phyloP scores from a whole-genome alignment of 2,888 invertebrate genomes.

The Heliconius aoede region DNA sequence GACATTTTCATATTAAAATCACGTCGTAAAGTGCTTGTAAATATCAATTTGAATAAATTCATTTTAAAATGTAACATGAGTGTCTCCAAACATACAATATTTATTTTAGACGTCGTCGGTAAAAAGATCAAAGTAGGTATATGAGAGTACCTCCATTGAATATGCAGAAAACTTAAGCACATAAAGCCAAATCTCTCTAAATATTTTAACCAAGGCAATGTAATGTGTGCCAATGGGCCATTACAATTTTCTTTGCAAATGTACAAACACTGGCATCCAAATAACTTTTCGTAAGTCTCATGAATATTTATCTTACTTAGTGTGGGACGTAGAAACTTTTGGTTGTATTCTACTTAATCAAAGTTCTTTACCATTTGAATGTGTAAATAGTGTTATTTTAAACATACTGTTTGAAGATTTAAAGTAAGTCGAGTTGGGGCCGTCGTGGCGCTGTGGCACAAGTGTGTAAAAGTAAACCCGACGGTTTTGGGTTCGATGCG shows the following conservation, averaged over 20 bases:
- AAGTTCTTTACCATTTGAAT: conserved; percentile 61
- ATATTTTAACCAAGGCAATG: conserved; percentile 33
- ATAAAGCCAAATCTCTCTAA: conserved; percentile 34
- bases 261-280: conserved; percentile 74
- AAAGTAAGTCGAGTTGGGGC: neutral
- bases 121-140: conserved; percentile 16
- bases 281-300: conserved; percentile 79
- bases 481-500: neutral
- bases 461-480: neutral
- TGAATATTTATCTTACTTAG: conserved; percentile 81
- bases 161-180: conserved; percentile 15
- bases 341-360: conserved; percentile 80
- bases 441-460: neutral
- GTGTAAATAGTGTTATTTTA: conserved; percentile 22
- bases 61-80: conserved; percentile 2
- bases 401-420: conserved; percentile 7
- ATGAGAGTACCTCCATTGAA: neutral
- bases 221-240: conserved; percentile 40
- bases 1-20: neutral
- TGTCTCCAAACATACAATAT: neutral
- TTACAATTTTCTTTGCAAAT: conserved; percentile 67
- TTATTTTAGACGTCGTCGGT: conserved; percentile 9
- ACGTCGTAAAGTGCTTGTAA: neutral
- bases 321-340: conserved; percentile 75
- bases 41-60: conserved; percentile 11